These are phyloP conservation scores for Leucosticte australis DNA, from an alignment of 2,113 vertebrate genomes.

Conservation along the genomic window DNA sequence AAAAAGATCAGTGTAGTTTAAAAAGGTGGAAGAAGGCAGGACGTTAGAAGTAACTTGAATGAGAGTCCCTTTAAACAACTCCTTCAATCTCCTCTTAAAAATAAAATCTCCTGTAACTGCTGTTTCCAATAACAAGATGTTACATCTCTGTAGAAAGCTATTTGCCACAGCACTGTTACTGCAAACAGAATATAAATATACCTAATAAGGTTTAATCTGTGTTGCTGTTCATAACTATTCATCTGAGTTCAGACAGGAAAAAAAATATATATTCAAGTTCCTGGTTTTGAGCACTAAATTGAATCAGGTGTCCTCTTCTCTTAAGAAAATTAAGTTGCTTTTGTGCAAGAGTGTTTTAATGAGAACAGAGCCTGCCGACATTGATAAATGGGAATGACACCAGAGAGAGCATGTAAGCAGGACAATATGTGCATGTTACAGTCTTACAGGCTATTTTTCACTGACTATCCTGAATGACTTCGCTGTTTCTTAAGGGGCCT, in stretches of 20 bases:
- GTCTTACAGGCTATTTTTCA: conserved; percentile 91
- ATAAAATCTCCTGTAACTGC: conserved; percentile 37
- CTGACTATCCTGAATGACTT: conserved; percentile 81
- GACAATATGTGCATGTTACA: conserved; percentile 89
- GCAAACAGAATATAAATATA: conserved; percentile 74
- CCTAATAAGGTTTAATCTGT: conserved; percentile 82
- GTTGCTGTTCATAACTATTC: conserved; percentile 79
- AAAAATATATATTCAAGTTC: conserved; percentile 78
- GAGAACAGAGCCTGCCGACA: conserved; percentile 88
- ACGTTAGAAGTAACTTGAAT: background rate
- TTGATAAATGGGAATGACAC: conserved; percentile 93
- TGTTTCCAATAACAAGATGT: conserved; percentile 40
- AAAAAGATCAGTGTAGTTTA: background rate
- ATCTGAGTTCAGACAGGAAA: conserved; percentile 70
- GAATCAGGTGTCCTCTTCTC: conserved; percentile 99
- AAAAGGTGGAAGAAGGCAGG: background rate
- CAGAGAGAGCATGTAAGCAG: conserved; percentile 82
- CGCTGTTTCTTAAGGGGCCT: conserved; percentile 84
- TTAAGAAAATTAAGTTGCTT: conserved; percentile 99
- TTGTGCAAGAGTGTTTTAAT: conserved; percentile 91
- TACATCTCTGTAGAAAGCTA: conserved; percentile 43
- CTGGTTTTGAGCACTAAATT: conserved; percentile 85
- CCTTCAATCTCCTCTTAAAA: conserved; percentile 43
- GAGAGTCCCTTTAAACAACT: conserved; percentile 4
- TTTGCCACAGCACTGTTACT: conserved; percentile 70